Conservation (phyloP, 2,113 vertebrate genomes). For the Hypanus sabinus region DNA sequence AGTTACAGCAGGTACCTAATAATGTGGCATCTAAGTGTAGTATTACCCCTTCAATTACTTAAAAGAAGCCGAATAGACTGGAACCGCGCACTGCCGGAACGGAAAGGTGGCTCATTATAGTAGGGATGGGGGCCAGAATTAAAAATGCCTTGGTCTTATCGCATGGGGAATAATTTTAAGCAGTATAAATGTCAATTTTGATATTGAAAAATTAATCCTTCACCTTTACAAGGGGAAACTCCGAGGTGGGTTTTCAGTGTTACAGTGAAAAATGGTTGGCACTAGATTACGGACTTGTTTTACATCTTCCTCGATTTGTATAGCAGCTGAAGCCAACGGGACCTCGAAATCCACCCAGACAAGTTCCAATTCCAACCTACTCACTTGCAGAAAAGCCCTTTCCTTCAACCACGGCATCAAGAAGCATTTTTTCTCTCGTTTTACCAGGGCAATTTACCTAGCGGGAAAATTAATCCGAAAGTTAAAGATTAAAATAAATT, state of each 20-base stretch:
- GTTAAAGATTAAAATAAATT: conserved; percentile 32
- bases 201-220: not conserved
- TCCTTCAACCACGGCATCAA: not conserved
- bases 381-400: not conserved
- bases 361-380: not conserved
- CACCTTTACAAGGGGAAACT: not conserved
- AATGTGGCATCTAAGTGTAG: too few relatives aligned
- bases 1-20: too few relatives aligned
- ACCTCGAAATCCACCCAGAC: not conserved
- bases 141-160: not conserved
- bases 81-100: too few relatives aligned
- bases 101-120: not conserved
- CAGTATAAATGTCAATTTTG: not conserved
- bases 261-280: not conserved
- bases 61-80: too few relatives aligned
- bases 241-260: not conserved
- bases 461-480: not conserved
- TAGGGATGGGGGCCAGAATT: not conserved
- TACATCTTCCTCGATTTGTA: not conserved
- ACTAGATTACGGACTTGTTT: not conserved
- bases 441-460: conserved; percentile 1
- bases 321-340: not conserved
- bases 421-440: not conserved
- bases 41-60: too few relatives aligned
- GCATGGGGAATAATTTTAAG: not conserved